Evolutionary conservation across 2,888 invertebrate species (phyloP), one percentile per base, ranked within the genome.

Genomic region (Odiellus spinosus): DNA sequence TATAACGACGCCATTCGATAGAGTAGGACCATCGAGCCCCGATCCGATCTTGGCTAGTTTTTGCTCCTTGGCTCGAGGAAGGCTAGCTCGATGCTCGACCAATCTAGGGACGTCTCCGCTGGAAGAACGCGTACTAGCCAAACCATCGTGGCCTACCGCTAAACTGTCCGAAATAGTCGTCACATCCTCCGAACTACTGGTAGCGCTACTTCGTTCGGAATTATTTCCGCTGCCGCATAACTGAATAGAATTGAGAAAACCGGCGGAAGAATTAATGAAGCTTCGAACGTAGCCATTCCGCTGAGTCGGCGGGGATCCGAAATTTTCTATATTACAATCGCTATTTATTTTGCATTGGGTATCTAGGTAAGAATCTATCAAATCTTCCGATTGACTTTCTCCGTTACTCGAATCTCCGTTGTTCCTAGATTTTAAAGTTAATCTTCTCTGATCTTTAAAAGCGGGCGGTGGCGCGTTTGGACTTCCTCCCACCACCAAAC

Each of bases 61-160:
- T 26, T 26, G 26, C n/a, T 52, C 48, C 10, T 45, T 47, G 11
- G 44, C 40, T 35, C 50, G 51, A n/a, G 51, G 53, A 42, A 50
- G 48, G 34, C 54, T 55, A 47, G 49, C 53, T 39, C 54, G 49
- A 42, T 55, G 53, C 14, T 53, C 53, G 18, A 15, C 38, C 15
- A 38, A 17, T 10, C 3, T 11, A 17, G 38, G 2, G 14, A 21
- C 21, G 19, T 40, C 17, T 20, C 11, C n/a, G 21, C 36, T 39
- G 11, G 21, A 18, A 3, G 40, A 19, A 17, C 40, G 34, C 14
- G 11, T 11, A 10, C 19, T 39, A 17, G 39, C 11, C 8, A 11
- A 15, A 38, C 38, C 38, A 3, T 38, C 38, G 15, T 38, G 8
- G 10, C 2, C 38, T 26, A 26, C 26, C 26, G 26, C 26, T 26